Evolutionary conservation across 2,113 vertebrate genomes (phyloP).

Genomic region (Aegotheles bennettii): DNA sequence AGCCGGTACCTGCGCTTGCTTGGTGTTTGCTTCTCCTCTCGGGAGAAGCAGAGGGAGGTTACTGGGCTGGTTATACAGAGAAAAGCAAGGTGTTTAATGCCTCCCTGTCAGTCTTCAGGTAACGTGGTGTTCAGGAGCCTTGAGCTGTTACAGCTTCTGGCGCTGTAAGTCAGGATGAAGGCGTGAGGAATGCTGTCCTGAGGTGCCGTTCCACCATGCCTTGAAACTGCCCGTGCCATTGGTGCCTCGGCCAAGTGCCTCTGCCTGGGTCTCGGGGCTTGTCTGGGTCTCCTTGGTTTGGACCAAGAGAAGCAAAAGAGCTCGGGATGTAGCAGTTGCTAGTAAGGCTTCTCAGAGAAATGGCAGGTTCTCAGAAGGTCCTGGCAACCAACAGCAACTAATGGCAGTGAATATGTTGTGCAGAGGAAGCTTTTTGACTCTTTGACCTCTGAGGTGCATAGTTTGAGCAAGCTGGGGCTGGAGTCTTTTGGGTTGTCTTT

Average conservation of each 20-base stretch:
- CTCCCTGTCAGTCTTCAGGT: neutral
- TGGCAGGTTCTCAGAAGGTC: neutral
- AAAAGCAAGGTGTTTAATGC: neutral
- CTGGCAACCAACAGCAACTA: neutral
- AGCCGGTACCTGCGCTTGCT: slow-evolving; percentile 13
- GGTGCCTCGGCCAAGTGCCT: accelerated
- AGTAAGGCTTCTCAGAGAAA: neutral
- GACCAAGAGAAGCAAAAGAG: neutral
- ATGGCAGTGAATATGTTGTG: neutral
- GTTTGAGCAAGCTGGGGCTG: neutral
- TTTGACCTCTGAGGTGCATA: slow-evolving; percentile 25
- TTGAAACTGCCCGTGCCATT: accelerated
- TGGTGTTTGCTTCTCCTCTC: neutral
- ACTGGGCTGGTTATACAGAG: neutral
- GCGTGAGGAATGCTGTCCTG: too few relatives aligned
- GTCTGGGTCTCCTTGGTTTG: neutral
- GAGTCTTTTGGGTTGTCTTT: slow-evolving; percentile 16
- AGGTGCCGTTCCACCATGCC: neutral
- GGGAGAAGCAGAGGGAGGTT: neutral
- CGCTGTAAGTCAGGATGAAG: neutral
- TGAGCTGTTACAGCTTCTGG: neutral
- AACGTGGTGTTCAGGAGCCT: too few relatives aligned
- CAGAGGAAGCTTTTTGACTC: neutral
- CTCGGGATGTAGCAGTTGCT: accelerated
- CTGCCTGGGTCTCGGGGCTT: accelerated